Percentiles rank a stretch among this genome's conserved stretches.
These are phyloP conservation scores for Chaetophractus vellerosus DNA, from an alignment of 2,797 vertebrate species.

Conservation along the genomic window DNA sequence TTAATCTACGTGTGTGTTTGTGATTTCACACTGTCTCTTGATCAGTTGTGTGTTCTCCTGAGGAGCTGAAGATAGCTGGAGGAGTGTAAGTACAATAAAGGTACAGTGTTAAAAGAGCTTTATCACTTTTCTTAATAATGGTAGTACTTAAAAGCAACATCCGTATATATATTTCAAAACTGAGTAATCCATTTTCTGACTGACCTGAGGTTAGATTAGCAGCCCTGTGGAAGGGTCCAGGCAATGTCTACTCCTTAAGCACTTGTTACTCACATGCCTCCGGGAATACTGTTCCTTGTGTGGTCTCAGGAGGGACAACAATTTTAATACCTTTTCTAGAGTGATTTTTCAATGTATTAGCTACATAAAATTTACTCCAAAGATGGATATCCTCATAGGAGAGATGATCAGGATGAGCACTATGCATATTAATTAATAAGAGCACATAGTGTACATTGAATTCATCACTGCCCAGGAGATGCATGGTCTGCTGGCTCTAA, in stretches of 20 bases:
- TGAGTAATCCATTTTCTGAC: neutral
- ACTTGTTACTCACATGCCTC: neutral
- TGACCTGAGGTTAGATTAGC: neutral
- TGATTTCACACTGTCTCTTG: neutral
- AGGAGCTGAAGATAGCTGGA: neutral
- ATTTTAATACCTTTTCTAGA: constrained; percentile 17
- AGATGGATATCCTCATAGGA: neutral
- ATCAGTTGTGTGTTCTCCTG: neutral
- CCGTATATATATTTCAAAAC: constrained; percentile 39
- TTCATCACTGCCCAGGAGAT: neutral
- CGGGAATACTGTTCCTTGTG: neutral
- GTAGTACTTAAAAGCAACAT: neutral
- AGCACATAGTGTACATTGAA: neutral
- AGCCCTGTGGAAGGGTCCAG: neutral
- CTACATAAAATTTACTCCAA: constrained; percentile 31
- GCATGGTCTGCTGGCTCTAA: neutral
- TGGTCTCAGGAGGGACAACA: neutral
- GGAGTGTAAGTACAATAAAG: neutral
- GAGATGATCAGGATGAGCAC: neutral
- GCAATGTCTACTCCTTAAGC: neutral
- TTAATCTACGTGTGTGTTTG: neutral
- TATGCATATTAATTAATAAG: neutral
- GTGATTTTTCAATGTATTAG: neutral
- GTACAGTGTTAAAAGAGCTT: neutral
- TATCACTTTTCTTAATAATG: neutral